Evolutionary conservation across 2,797 vertebrate species (phyloP), one percentile per base, ranked within the genome.

Genomic region (Petrocephalus schoutedeni): DNA sequence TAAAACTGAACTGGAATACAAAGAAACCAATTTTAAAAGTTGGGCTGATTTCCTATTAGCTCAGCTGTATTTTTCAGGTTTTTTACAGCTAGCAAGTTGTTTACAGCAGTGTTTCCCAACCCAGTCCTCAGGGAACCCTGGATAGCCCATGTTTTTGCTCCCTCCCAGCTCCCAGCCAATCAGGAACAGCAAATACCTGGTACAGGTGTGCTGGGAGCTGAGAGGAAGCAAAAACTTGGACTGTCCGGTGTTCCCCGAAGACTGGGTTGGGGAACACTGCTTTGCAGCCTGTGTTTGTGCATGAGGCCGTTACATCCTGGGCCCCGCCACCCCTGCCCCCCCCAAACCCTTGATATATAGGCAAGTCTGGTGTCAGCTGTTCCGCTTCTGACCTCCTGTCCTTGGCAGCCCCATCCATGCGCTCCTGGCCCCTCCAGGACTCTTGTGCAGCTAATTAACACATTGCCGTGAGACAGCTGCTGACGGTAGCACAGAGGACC

Each of bases 341-440:
- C 45, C 84, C 4, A n/a, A 32, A 71, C 56, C 56, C 54, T 56
- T 58, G 56, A 86, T 56, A 59, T 58, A 77, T 77, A 58, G 58
- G 59, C 41, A 64, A 19, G 58, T 45, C 36, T 86, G 85, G 85
- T 64, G 58, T 86, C 85, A 86, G 85, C 85, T 61, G 85, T 49
- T 64, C 7, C 0, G 1, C 36, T 61, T 86, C 41, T 64, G 58
- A 64, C 58, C 57, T 51, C 58, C 36, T 85, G 54, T n/a, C 84
- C 84, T 85, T 23, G 53, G 21, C 28, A 19, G 36, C 71, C 36
- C 45, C 80, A 21, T 23, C 58, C 41, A n/a, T 86, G 16, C 49
- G 1, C 21, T 45, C 41, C 57, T 61, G 19, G n/a, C 28, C 5
- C 32, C 54, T 8, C 12, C 14, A 9, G 7, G 10, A 41, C 57